These are phyloP conservation scores for Drosophila mimetica DNA, from an alignment of 2,888 invertebrate genomes.

Conservation along the genomic window DNA sequence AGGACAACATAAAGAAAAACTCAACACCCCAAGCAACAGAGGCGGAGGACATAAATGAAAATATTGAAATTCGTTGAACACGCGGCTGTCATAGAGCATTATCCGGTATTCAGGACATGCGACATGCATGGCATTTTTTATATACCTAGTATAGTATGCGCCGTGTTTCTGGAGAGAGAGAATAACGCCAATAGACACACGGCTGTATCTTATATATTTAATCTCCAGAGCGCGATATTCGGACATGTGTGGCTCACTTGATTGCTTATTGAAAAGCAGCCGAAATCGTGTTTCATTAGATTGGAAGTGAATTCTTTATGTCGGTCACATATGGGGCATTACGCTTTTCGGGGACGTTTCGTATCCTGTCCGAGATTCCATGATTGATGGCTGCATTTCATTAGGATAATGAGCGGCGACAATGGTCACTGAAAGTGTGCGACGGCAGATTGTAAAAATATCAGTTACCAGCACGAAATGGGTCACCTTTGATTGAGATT, in stretches of 20 bases:
- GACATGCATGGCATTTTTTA: conserved; percentile 33
- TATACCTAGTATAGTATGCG: neutral
- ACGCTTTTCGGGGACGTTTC: neutral
- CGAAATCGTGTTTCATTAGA: conserved; percentile 34
- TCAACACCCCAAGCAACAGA: conserved; percentile 30
- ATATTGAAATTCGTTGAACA: conserved; percentile 42
- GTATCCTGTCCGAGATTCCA: conserved; percentile 9
- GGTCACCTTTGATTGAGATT: conserved; percentile 20
- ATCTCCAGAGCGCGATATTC: conserved; percentile 28
- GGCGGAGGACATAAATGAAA: conserved; percentile 38
- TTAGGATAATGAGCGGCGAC: conserved; percentile 46
- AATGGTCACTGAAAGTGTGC: neutral
- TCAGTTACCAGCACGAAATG: conserved; percentile 25
- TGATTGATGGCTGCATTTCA: conserved; percentile 63
- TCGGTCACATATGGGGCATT: conserved; percentile 19
- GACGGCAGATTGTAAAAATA: conserved; percentile 30
- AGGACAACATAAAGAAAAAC: conserved; percentile 5
- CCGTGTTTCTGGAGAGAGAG: neutral
- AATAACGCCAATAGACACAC: conserved; percentile 7
- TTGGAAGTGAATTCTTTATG: conserved; percentile 3
- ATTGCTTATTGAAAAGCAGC: conserved; percentile 44
- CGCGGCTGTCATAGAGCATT: conserved; percentile 37
- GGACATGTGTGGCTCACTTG: conserved; percentile 26
- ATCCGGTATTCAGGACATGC: conserved; percentile 41
- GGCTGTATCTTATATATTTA: conserved; percentile 26